Evolutionary conservation across 2,888 invertebrate species (phyloP).

Genomic region (Lypha dubia): DNA sequence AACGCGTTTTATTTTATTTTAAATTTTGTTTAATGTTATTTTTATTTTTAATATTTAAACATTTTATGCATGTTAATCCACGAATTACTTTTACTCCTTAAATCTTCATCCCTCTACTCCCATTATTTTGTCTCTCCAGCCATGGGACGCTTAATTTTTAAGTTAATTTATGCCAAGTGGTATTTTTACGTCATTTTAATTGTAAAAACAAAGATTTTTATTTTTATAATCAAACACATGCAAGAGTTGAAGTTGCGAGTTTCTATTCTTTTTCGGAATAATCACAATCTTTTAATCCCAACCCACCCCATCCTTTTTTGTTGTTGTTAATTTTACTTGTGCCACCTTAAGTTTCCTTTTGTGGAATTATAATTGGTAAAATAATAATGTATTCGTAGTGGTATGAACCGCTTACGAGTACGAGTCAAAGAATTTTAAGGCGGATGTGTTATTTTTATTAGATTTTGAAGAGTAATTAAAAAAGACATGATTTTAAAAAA

Average conservation of each 20-base stretch:
- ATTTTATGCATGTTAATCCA: slow-evolving; percentile 81
- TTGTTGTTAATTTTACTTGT: not conserved
- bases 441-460: not conserved
- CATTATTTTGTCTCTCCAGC: not conserved
- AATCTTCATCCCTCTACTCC: slow-evolving; percentile 26
- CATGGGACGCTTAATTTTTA: slow-evolving; percentile 48
- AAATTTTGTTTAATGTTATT: slow-evolving; percentile 51
- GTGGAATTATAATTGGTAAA: slow-evolving; percentile 67
- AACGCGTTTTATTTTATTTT: slow-evolving; percentile 40
- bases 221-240: slow-evolving; percentile 32
- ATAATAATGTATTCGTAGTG: slow-evolving; percentile 24
- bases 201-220: slow-evolving; percentile 56
- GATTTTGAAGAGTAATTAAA: slow-evolving; percentile 24
- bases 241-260: slow-evolving; percentile 6
- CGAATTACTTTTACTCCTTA: slow-evolving; percentile 41
- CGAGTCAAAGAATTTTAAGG: slow-evolving; percentile 7
- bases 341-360: slow-evolving; percentile 50
- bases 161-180: slow-evolving; percentile 74
- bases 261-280: not conserved
- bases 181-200: slow-evolving; percentile 71
- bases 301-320: slow-evolving; percentile 22
- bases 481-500: no score
- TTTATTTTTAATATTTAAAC: slow-evolving; percentile 77
- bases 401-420: not conserved
- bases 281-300: slow-evolving; percentile 48